phyloP scores from a whole-genome alignment of 2,113 vertebrate genomes.

The Ia io region DNA sequence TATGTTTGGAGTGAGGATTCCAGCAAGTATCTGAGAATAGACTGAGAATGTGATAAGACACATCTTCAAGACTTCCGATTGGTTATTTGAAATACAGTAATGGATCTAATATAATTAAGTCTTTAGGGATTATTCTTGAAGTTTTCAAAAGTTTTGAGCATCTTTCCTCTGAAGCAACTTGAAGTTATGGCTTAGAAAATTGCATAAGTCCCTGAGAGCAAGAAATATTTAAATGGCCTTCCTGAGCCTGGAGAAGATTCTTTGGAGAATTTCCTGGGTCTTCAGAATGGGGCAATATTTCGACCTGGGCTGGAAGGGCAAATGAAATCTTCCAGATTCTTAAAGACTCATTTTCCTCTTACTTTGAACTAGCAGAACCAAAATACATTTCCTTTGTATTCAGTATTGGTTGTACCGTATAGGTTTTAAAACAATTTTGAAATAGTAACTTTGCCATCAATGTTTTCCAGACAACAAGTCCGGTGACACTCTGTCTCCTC shows the following conservation, averaged over 20 bases:
- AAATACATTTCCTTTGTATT: background rate
- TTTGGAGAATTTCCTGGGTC: constrained; percentile 14
- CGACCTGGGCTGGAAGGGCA: background rate
- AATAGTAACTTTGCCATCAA: background rate
- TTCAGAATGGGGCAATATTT: background rate
- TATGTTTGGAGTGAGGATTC: background rate
- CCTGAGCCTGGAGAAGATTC: background rate
- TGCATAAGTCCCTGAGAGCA: constrained; percentile 1
- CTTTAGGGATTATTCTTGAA: constrained; percentile 59
- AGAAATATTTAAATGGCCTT: constrained; percentile 50
- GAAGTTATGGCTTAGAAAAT: constrained; percentile 30
- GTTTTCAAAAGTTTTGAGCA: constrained; percentile 51
- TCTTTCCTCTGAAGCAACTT: constrained; percentile 49
- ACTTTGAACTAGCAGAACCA: background rate
- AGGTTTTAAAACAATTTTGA: constrained; percentile 12
- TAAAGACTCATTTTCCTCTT: background rate
- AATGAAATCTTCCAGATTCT: constrained; percentile 7
- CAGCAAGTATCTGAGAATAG: background rate
- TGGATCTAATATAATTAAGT: constrained; percentile 57
- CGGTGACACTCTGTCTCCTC: background rate
- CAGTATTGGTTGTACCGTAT: background rate
- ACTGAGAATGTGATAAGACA: background rate
- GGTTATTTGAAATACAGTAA: constrained; percentile 30
- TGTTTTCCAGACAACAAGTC: constrained; percentile 2
- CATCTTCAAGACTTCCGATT: constrained; percentile 26